A percentile compares a stretch with the other conserved stretches of the same genome.
phyloP scores from a whole-genome alignment of 2,888 invertebrate species.

The Plemyria rubiginata region DNA sequence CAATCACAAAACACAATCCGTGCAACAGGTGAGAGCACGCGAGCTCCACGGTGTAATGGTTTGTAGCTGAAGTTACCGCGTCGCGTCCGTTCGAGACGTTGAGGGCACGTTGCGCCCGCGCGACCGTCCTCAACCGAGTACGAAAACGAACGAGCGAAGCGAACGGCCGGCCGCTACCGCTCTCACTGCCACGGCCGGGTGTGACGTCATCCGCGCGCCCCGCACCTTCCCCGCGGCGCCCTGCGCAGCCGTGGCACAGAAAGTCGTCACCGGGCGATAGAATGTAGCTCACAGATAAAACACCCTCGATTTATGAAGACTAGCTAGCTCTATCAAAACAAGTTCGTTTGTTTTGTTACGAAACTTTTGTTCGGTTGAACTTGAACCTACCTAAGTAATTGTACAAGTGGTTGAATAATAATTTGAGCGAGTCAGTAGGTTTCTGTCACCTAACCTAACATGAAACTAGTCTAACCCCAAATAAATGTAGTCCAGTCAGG shows the following conservation, averaged over 20 bases:
- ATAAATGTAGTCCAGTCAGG: too few species aligned
- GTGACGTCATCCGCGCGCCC: constrained; percentile 75
- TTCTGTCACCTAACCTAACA: not conserved
- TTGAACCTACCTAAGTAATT: constrained; percentile 47
- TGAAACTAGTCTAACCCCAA: not conserved
- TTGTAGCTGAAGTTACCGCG: constrained; percentile 57
- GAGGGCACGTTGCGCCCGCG: constrained; percentile 75
- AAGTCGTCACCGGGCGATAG: constrained; percentile 75
- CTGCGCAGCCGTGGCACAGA: constrained; percentile 78
- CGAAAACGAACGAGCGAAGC: constrained; percentile 77
- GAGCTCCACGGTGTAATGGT: constrained; percentile 59
- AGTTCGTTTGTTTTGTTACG: constrained; percentile 70
- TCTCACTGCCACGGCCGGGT: constrained; percentile 84
- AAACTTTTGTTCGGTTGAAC: constrained; percentile 62
- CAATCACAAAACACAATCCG: constrained; percentile 64
- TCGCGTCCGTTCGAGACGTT: constrained; percentile 51
- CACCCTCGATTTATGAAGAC: constrained; percentile 78
- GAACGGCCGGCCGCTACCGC: constrained; percentile 65
- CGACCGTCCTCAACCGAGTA: constrained; percentile 81
- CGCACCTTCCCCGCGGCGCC: constrained; percentile 51
- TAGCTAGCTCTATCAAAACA: constrained; percentile 76
- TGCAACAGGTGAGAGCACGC: constrained; percentile 70
- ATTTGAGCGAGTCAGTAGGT: not conserved
- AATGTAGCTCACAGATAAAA: constrained; percentile 80
- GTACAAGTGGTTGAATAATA: not conserved